These are phyloP conservation scores for Sycophila texana DNA, from an alignment of 2,888 invertebrate species.

Conservation along the genomic window DNA sequence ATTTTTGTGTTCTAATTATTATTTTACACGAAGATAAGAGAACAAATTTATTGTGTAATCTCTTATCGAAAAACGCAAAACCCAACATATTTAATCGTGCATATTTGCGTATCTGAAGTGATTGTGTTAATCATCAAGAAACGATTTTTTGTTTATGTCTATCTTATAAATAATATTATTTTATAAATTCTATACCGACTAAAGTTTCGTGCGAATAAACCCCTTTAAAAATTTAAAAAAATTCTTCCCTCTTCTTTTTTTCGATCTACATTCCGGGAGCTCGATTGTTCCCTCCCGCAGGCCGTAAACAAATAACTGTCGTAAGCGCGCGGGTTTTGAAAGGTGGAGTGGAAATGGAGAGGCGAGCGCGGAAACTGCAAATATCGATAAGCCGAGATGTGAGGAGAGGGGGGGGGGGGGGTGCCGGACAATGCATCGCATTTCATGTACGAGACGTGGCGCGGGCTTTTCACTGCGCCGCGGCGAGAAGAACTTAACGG, in stretches of 20 bases:
- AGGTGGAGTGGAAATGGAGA: neutral
- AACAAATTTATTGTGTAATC: no score
- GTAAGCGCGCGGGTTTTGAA: neutral
- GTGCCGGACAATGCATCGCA: neutral
- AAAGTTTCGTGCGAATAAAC: no score
- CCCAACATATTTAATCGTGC: no score
- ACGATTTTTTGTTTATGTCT: no score
- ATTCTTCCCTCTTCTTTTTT: neutral
- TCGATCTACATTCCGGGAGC: neutral
- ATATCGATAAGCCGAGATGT: neutral
- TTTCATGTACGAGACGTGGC: neutral
- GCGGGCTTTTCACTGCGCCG: slow-evolving; percentile 25
- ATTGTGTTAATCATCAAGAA: no score
- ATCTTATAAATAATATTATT: no score
- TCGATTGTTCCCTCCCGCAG: neutral
- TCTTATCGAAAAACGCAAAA: no score
- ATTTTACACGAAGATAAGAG: no score
- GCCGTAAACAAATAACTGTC: neutral
- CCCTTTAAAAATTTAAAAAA: neutral
- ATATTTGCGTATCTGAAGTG: no score
- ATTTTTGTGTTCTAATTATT: no score
- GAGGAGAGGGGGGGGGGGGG: no score
- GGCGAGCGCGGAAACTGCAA: neutral
- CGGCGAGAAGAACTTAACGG: neutral
- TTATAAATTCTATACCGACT: no score